Conservation (phyloP, 2,888 invertebrate genomes). For the Spilarctia lutea region DNA sequence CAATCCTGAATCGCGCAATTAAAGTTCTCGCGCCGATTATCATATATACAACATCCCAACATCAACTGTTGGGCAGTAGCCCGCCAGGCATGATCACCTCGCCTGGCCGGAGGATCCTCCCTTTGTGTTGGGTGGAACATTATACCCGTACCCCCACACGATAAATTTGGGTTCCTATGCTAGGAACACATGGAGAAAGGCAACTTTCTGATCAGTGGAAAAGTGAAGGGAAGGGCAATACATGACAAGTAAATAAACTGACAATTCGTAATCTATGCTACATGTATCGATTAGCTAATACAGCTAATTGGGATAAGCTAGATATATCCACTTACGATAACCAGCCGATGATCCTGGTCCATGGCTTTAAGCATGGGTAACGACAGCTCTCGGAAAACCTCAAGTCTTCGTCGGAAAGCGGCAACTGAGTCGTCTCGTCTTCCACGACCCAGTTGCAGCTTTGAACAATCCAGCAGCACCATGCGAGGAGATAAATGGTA, state of each 20-base stretch:
- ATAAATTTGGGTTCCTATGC: background rate
- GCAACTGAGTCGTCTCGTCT: slow-evolving; percentile 95
- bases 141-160: no score
- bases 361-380: slow-evolving; percentile 95
- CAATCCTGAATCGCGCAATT: no score
- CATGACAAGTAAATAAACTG: no score
- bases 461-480: slow-evolving; percentile 96
- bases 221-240: no score
- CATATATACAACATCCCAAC: no score
- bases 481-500: slow-evolving; percentile 92
- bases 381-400: slow-evolving; percentile 94
- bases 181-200: background rate
- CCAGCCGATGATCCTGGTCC: slow-evolving; percentile 93
- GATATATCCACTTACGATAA: slow-evolving; percentile 89
- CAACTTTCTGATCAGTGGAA: background rate
- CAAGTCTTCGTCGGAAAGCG: slow-evolving; percentile 93
- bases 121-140: no score
- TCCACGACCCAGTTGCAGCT: slow-evolving; percentile 94
- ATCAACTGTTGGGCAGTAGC: no score
- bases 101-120: no score
- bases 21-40: no score
- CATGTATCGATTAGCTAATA: background rate
- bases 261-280: no score
- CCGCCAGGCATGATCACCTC: no score
- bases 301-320: background rate